Base-by-base conservation (phyloP, 2,113 vertebrate genomes). In the Chaenocephalus aceratus region DNA sequence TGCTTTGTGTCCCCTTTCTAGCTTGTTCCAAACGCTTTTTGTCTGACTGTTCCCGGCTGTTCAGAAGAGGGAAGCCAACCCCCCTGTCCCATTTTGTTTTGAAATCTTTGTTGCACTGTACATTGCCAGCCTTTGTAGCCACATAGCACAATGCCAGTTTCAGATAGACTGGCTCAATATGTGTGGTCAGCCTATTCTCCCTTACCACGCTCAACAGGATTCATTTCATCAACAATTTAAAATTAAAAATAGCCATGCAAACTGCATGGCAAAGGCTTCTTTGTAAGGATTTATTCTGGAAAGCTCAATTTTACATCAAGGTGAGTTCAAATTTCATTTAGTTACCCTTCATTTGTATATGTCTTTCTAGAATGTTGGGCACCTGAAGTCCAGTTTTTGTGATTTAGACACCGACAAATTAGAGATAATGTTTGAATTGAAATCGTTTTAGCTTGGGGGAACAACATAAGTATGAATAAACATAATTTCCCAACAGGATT, bases 51-150 rank as follows among this genome's bases (percentile, higher is more conserved):
- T 92, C 86, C 90, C 65, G 85, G 87, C 88, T 65, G 76, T 90
- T 89, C 88, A 90, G 77, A 92, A 91, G 89, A 82, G 75, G 88
- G 91, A 81, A 12, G 14, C 23, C 34, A 34, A 15, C 58, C 14
- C 76, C 86, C 83, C 82, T 53, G 69, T 87, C 83, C 72, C 71
- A 89, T 92, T 93, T 93, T 93, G 83, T 76, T 83, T 87, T 90
- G 53, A 81, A 90, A 88, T 93, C 86, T 91, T 91, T 94, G 90
- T 93, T 82, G 62, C 77, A 91, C 86, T 94, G 93, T 94, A 94
- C 81, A 93, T 91, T 88, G 84, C 66, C 85, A 83, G 83, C 86
- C 70, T 93, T 92, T 94, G 91, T 94, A 82, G 78, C 62, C 58
- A 54, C 74, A 80, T 80, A 78, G 86, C 88, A 91, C 93, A 94